Evolutionary conservation across 2,113 vertebrate species (phyloP).

Genomic region (Emydocephalus ijimae): DNA sequence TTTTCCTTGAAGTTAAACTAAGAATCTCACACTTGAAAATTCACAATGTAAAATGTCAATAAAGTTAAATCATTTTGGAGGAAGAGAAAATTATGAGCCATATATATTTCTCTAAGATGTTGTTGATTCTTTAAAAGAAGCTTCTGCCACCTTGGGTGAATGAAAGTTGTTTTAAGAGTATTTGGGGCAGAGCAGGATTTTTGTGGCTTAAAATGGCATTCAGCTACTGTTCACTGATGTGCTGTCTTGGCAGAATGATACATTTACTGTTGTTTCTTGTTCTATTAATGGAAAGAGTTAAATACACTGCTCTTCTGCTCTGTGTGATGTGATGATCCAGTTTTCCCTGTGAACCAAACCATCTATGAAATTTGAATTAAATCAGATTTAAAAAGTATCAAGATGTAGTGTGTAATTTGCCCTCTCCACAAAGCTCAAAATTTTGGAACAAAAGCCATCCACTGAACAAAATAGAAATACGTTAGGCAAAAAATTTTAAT

Average conservation of each 20-base stretch:
- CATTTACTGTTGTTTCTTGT: slow-evolving; percentile 44
- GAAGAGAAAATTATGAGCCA: not conserved
- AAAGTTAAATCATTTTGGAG: not conserved
- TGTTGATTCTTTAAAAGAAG: not conserved
- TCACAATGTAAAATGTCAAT: not conserved
- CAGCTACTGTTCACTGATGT: slow-evolving; percentile 67
- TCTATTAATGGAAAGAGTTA: slow-evolving; percentile 35
- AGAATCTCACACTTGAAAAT: not conserved
- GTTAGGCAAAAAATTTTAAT: not conserved
- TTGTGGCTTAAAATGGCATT: slow-evolving; percentile 32
- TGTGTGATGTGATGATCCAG: slow-evolving; percentile 51
- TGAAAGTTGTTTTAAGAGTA: slow-evolving; percentile 1
- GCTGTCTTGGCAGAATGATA: slow-evolving; percentile 20
- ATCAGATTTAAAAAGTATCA: slow-evolving; percentile 53
- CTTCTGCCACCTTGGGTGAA: not conserved
- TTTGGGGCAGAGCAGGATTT: not conserved
- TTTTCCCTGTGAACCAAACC: slow-evolving; percentile 58
- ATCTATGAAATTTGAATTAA: slow-evolving; percentile 61
- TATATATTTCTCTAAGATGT: not conserved
- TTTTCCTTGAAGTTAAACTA: not conserved
- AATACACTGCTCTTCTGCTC: slow-evolving; percentile 46
- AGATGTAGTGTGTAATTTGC: slow-evolving; percentile 42
- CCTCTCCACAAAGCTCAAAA: slow-evolving; percentile 13
- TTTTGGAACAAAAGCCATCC: not conserved
- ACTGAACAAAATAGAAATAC: not conserved